Percentiles rank a stretch among this genome's conserved stretches.
Conservation (phyloP, 2,113 vertebrate genomes). For the Murina feae region DNA sequence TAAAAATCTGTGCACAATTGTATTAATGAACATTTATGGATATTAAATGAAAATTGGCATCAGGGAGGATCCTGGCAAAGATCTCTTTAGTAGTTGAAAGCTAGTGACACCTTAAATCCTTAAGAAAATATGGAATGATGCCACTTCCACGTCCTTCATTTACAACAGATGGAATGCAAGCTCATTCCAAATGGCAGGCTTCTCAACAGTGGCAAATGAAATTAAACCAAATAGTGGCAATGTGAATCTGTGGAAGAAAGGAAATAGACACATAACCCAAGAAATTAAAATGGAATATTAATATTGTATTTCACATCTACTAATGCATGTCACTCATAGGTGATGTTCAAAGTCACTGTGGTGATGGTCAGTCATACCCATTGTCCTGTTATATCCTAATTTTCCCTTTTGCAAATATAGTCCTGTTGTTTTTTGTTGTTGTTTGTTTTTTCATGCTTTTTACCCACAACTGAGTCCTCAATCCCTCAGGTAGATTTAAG, state of each 20-base stretch:
- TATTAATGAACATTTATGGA: conserved; percentile 70
- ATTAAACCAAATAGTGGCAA: conserved; percentile 26
- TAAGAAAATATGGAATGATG: conserved; percentile 72
- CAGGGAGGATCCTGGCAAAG: conserved; percentile 63
- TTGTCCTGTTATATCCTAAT: not conserved
- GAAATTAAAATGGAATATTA: conserved; percentile 35
- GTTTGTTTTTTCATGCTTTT: not conserved
- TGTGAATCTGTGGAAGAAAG: conserved; percentile 27
- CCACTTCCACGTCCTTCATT: conserved; percentile 63
- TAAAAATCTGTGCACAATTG: conserved; percentile 58
- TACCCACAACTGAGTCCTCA: not conserved
- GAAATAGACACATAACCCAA: not conserved
- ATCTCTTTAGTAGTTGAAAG: conserved; percentile 48
- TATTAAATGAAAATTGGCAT: conserved; percentile 55
- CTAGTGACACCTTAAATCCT: conserved; percentile 64
- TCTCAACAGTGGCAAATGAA: conserved; percentile 23
- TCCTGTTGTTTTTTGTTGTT: not conserved
- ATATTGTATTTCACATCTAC: not conserved
- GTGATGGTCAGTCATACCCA: not conserved
- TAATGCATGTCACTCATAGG: not conserved
- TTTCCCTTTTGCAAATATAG: not conserved
- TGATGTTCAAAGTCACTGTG: not conserved
- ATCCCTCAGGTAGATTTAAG: not conserved
- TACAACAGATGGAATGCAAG: conserved; percentile 33
- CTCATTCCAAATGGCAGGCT: conserved; percentile 45